These are phyloP conservation scores for Cherax quadricarinatus DNA, from an alignment of 1,140 invertebrate genomes.

Conservation along the genomic window DNA sequence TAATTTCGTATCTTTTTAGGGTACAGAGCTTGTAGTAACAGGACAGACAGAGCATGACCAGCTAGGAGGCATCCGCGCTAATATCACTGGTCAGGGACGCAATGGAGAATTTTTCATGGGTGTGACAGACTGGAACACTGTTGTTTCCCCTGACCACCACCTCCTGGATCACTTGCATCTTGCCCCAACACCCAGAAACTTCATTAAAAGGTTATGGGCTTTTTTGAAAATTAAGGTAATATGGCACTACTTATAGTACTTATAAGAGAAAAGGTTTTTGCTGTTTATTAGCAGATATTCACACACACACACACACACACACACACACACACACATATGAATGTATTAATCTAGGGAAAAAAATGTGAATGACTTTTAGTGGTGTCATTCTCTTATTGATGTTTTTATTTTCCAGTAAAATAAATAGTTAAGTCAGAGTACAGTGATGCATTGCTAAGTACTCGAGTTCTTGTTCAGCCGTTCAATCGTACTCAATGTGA, in stretches of 20 bases:
- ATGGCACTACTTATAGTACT: conserved; percentile 45
- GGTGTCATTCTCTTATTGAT: too few species aligned
- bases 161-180: conserved; percentile 69
- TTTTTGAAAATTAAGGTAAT: conserved; percentile 73
- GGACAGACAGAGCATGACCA: conserved; percentile 32
- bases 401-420: too few species aligned
- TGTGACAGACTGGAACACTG: conserved; percentile 71
- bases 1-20: conserved; percentile 8
- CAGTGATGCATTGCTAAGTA: too few species aligned
- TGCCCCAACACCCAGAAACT: conserved; percentile 72
- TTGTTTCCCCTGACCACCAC: conserved; percentile 69
- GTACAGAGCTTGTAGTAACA: conserved; percentile 55
- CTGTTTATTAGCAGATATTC: not conserved
- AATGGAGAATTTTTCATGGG: conserved; percentile 72
- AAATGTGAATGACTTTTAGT: not conserved
- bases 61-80: conserved; percentile 36
- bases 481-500: too few species aligned
- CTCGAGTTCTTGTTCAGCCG: too few species aligned
- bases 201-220: conserved; percentile 73
- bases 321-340: not conserved
- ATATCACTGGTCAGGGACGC: conserved; percentile 65
- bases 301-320: not conserved
- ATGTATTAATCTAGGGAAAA: not conserved
- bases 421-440: too few species aligned
- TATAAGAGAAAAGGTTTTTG: not conserved